Evolutionary conservation across 2,113 vertebrate species (phyloP), one percentile per base, ranked within the genome.

Genomic region (Lepidothrix coronata): DNA sequence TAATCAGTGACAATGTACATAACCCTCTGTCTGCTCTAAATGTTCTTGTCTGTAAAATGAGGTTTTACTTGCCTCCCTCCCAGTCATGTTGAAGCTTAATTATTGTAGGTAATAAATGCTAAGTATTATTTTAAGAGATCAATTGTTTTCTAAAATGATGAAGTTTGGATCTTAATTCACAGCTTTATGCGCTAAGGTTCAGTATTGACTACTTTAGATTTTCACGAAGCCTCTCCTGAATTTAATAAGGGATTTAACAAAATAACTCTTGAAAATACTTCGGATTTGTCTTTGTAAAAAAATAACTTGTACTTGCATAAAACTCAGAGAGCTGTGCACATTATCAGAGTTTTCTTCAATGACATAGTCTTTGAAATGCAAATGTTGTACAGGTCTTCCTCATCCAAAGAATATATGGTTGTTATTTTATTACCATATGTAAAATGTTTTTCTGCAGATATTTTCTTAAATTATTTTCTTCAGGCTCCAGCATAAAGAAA

Each of bases 11-110:
- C 61, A 86, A 67, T 84, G 57, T 93, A 72, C 79, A 65, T 94
- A 96, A 94, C 90, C 95, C 94, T 94, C 85, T 94, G 80, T 78
- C 92, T 93, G 52, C 65, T 84, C 63, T 95, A 73, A 94, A 89
- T 94, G 88, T 90, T 93, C 68, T 44, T 93, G 75, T 93, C 92
- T 84, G 75, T 85, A 90, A 94, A 94, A 84, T 71, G 49, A 89
- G 54, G 35, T 89, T 95, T 95, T 93, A 76, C 78, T 93, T 80
- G 55, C 55, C 59, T 90, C 51, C 79, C 71, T 96, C 85, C 83
- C 58, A 88, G 91, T 65, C 76, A 61, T 49, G 44, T 54, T 92
- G 92, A 89, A 96, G 88, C 76, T 96, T 92, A 92, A 95, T 97
- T 96, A 92, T 83, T 68, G 24, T 46, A 67, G 76, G 48, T 95